Percentiles rank a stretch among this genome's conserved stretches.
phyloP scores from a whole-genome alignment of 2,888 invertebrate genomes.

The Arctia plantaginis region DNA sequence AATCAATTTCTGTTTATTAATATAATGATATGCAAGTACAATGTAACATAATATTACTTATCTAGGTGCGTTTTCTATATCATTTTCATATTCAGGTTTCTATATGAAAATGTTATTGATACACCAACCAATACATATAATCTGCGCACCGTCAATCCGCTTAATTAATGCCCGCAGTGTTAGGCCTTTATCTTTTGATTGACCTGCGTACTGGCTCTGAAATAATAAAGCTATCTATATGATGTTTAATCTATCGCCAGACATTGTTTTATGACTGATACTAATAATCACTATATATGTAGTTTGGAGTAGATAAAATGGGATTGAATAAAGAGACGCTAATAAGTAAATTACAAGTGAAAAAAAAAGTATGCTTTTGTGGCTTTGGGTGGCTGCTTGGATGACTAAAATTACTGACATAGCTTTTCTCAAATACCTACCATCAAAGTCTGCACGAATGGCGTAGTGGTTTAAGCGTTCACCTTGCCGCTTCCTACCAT shows the following conservation, averaged over 20 bases:
- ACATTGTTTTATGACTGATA: constrained; percentile 33
- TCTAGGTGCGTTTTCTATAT: neutral
- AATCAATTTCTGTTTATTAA: no score
- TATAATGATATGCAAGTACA: neutral
- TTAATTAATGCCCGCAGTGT: constrained; percentile 76
- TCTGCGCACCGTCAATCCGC: constrained; percentile 71
- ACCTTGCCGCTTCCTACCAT: no score
- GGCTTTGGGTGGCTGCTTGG: neutral
- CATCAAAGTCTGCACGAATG: no score
- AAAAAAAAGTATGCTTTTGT: no score
- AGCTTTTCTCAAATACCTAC: neutral
- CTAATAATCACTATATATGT: constrained; percentile 10
- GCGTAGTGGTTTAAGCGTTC: no score
- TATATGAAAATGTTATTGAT: constrained; percentile 7
- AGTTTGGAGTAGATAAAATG: constrained; percentile 1
- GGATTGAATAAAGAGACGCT: neutral
- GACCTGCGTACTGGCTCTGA: constrained; percentile 63
- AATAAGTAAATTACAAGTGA: neutral
- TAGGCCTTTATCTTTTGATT: constrained; percentile 83
- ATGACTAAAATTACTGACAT: neutral
- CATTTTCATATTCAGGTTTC: neutral
- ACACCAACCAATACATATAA: constrained; percentile 45
- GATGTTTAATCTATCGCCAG: constrained; percentile 35
- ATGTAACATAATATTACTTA: neutral
- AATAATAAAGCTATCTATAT: constrained; percentile 46